Evolutionary conservation across 2,113 vertebrate genomes (phyloP).

Genomic region (Anarhynchus alexandrinus): DNA sequence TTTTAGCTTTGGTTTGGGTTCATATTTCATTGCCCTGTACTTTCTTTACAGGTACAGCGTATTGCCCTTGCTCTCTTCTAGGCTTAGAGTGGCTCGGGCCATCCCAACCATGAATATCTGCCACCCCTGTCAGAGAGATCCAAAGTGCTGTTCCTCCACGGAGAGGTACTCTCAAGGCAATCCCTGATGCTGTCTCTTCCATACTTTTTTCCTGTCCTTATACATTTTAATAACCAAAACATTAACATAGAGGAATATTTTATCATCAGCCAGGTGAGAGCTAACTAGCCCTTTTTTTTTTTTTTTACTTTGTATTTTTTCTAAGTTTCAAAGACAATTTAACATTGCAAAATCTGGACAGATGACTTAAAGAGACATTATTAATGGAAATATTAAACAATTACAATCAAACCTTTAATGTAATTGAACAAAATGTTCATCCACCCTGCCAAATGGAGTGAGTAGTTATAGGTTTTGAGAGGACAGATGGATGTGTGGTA

Average conservation of each 20-base stretch:
- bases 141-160: background rate
- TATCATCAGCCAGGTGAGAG: slow-evolving; percentile 43
- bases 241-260: slow-evolving; percentile 56
- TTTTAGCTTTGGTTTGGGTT: background rate
- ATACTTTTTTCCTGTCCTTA: slow-evolving; percentile 25
- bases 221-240: slow-evolving; percentile 65
- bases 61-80: background rate
- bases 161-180: background rate
- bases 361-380: slow-evolving; percentile 51
- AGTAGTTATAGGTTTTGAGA: background rate
- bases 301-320: slow-evolving; percentile 55
- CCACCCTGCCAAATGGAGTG: background rate
- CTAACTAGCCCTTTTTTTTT: background rate
- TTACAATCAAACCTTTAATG: slow-evolving; percentile 52
- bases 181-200: slow-evolving; percentile 25
- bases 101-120: background rate
- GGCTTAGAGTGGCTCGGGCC: background rate
- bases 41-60: background rate
- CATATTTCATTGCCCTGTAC: background rate
- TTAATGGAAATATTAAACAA: slow-evolving; percentile 66
- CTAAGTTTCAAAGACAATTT: slow-evolving; percentile 62
- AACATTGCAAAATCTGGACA: slow-evolving; percentile 38
- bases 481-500: background rate
- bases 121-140: background rate
- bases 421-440: slow-evolving; percentile 54